Evolutionary conservation across 2,888 invertebrate genomes (phyloP).

Genomic region (Eristalis intricaria): DNA sequence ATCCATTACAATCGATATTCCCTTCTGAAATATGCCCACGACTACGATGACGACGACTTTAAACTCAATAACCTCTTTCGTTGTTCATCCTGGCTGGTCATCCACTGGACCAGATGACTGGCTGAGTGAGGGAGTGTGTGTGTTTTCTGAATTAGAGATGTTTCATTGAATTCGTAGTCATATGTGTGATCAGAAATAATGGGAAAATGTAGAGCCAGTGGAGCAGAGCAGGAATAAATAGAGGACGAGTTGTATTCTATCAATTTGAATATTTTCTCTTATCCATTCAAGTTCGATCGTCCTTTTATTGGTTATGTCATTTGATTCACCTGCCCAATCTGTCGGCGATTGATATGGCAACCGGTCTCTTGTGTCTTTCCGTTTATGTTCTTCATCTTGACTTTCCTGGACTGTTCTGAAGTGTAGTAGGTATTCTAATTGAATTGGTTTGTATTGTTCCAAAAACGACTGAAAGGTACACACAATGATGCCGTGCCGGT

Average conservation of each 20-base stretch:
- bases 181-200: not conserved
- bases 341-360: not conserved
- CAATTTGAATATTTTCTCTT: not conserved
- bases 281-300: not conserved
- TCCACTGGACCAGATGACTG: not conserved
- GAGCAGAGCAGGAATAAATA: not conserved
- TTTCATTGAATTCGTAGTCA: constrained; percentile 5
- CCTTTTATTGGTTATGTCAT: not conserved
- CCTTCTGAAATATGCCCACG: not conserved
- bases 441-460: too few relatives aligned
- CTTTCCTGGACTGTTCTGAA: not conserved
- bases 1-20: constrained; percentile 21
- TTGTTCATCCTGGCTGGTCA: not conserved
- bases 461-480: too few relatives aligned
- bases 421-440: not conserved
- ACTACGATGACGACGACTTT: not conserved
- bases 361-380: not conserved
- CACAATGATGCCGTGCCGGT: too few relatives aligned
- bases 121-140: not conserved
- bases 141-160: constrained; percentile 1
- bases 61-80: not conserved
- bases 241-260: not conserved
- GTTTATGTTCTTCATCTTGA: not conserved
- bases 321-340: constrained; percentile 5
- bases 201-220: too few relatives aligned